phyloP scores from a whole-genome alignment of 2,113 vertebrate species.

The Odontophorus gujanensis region DNA sequence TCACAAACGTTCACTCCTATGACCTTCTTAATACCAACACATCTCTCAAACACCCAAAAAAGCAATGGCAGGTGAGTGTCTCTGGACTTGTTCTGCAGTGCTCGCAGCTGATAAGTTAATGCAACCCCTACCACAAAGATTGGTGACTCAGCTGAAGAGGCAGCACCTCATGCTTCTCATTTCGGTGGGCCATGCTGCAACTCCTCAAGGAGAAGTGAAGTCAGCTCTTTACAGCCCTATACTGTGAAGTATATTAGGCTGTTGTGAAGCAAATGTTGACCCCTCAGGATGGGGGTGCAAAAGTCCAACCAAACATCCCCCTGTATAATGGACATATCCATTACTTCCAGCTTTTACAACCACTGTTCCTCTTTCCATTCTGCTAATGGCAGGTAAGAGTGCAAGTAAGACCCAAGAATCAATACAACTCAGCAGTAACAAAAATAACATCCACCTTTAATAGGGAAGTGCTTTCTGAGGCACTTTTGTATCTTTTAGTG shows the following conservation, averaged over 20 bases:
- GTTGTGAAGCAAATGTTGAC: neutral
- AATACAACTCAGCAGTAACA: neutral
- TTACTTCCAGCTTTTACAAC: neutral
- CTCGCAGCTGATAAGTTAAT: neutral
- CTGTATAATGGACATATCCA: neutral
- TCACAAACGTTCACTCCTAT: neutral
- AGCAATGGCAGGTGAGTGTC: neutral
- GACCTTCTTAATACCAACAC: neutral
- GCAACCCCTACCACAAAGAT: neutral
- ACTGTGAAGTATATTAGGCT: neutral
- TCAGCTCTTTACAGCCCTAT: neutral
- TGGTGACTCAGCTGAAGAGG: neutral
- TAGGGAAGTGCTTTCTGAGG: neutral
- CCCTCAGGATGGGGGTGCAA: accelerated
- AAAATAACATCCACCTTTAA: neutral
- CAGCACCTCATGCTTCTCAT: neutral
- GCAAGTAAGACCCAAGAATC: neutral
- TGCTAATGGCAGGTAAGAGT: neutral
- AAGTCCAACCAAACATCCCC: neutral
- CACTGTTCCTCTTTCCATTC: neutral
- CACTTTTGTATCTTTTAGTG: neutral
- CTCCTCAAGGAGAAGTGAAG: neutral
- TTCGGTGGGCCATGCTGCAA: neutral
- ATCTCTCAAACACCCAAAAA: neutral
- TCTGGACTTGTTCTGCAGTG: neutral